Evolutionary conservation across 2,797 vertebrate genomes (phyloP), one percentile per base, ranked within the genome.

Genomic region (Alectoris magna): DNA sequence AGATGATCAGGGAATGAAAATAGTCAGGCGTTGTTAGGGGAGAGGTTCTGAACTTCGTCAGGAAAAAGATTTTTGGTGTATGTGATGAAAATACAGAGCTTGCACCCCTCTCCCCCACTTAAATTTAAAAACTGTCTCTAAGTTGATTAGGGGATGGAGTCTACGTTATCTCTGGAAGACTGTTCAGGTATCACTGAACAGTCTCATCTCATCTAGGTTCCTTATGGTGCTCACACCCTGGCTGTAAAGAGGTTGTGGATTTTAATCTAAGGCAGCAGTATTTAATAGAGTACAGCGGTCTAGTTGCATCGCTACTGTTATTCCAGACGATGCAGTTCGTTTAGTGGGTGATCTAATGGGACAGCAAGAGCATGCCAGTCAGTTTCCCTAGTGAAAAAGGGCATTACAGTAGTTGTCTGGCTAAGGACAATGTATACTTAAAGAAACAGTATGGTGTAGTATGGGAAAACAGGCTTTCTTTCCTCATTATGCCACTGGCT

Each of bases 391-490:
- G 27, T 46, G 16, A 24, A 51, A n/a, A n/a, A 23, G n/a, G 49
- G 41, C 29, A 26, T 34, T 46, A 19, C 53, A 31, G 10, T 10
- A 15, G n/a, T n/a, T 12, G 2, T 27, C 55, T 59, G 31, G 11
- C 11, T 31, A 10, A 58, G 58, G 39, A 38, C 60, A 62, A 0
- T 12, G 34, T 60, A 4, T 27, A 12, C 27, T 0, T 1, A 23
- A 7, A 13, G 36, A 8, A 6, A 0, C 10, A 31, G 46, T 26
- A 6, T 27, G 36, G 4, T 21, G 48, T 26, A 11, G 7, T 12
- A 2, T 3, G 10, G 56, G 43, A 63, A 82, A 49, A 49, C 26
- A 18, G 56, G 9, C 5, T 81, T 36, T 21, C 27, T 0, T 39
- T 74, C 21, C 34, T 82, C 56, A 18, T 29, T 59, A 3, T 73